Evolutionary conservation across 2,888 invertebrate genomes (phyloP).

Genomic region (Galerucella calmariensis): DNA sequence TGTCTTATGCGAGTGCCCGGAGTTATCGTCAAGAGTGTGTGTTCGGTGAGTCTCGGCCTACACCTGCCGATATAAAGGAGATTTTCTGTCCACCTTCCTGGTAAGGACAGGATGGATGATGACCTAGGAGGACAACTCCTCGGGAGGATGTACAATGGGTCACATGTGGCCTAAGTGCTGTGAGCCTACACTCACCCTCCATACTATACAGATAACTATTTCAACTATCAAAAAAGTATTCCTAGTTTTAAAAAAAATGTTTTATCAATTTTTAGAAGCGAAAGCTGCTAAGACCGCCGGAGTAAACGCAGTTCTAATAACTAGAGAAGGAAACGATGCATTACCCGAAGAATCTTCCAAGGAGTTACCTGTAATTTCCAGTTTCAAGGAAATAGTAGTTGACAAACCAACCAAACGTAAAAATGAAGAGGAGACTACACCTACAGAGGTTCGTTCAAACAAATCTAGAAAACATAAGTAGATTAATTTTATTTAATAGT

Average conservation of each 20-base stretch:
- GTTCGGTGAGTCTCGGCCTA: too few species aligned
- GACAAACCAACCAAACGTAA: conserved; percentile 60
- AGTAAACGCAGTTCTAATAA: conserved; percentile 74
- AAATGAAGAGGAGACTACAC: conserved; percentile 55
- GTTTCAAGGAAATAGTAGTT: conserved; percentile 70
- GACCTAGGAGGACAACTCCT: too few species aligned
- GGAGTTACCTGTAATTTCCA: conserved; percentile 70
- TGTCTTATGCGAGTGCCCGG: too few species aligned
- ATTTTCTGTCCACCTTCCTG: too few species aligned
- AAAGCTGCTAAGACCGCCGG: conserved; percentile 83
- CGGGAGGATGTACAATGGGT: too few species aligned
- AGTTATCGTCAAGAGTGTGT: too few species aligned
- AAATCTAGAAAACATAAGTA: conserved; percentile 47
- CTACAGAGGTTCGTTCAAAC: conserved; percentile 58
- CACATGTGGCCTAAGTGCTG: too few species aligned
- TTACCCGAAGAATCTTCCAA: conserved; percentile 71
- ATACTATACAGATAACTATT: too few species aligned
- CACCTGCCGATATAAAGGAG: too few species aligned
- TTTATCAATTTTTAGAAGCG: conserved; percentile 74
- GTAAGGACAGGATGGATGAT: too few species aligned
- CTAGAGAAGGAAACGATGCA: conserved; percentile 82
- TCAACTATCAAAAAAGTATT: neutral
- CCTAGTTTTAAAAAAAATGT: neutral
- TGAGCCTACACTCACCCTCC: too few species aligned
- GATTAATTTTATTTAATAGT: conserved; percentile 11